Percentiles rank a stretch among this genome's conserved stretches.
Conservation (phyloP, 1,140 invertebrate genomes). For the Fopius arisanus region DNA sequence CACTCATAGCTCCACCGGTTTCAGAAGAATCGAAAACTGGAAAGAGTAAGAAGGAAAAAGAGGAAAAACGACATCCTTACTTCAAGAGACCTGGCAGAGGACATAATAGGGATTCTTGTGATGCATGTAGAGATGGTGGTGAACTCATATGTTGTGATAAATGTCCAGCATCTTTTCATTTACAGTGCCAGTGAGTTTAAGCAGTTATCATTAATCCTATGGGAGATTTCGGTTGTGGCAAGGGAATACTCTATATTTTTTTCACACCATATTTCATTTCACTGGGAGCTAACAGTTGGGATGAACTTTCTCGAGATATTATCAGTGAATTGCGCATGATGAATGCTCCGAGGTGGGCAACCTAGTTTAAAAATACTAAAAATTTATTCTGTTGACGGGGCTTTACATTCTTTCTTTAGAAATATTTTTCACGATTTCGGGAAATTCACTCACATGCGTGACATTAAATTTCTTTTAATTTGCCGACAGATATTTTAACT, state of each 20-base stretch:
- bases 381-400: neutral
- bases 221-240: neutral
- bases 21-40: constrained; percentile 72
- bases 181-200: constrained; percentile 87
- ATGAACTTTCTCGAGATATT: no score
- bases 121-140: constrained; percentile 91
- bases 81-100: constrained; percentile 85
- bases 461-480: no score
- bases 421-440: no score
- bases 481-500: no score
- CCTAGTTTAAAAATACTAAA: no score
- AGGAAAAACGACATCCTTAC: constrained; percentile 77
- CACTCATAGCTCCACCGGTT: constrained; percentile 83
- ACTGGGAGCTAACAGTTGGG: no score
- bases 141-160: constrained; percentile 95
- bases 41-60: constrained; percentile 70
- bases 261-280: neutral
- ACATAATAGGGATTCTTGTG: constrained; percentile 93
- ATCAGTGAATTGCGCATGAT: no score
- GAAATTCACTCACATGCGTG: no score
- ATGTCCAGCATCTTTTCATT: constrained; percentile 94
- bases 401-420: no score
- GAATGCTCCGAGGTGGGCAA: no score
- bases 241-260: neutral
- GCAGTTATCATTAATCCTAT: neutral